phyloP scores from a whole-genome alignment of 2,113 vertebrate species.

The Genyomyrus donnyi region DNA sequence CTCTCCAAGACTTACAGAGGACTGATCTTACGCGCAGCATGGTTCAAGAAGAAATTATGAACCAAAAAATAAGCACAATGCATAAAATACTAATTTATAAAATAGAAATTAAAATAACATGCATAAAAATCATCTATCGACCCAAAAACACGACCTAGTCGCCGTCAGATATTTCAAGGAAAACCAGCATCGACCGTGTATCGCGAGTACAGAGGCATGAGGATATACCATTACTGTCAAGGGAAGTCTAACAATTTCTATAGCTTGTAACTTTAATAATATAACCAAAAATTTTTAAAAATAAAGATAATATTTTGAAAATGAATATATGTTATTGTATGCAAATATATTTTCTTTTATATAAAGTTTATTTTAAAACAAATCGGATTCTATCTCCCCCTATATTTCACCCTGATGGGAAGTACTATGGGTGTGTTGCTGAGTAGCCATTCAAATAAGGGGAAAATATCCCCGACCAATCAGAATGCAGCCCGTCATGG shows the following conservation, averaged over 20 bases:
- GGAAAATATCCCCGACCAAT: conserved; percentile 38
- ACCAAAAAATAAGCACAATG: background rate
- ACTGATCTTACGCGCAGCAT: conserved; percentile 47
- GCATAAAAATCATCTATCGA: background rate
- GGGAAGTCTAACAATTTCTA: background rate
- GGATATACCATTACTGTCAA: conserved; percentile 15
- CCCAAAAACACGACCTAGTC: too few species aligned
- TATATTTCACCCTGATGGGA: conserved; percentile 27
- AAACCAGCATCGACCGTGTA: background rate
- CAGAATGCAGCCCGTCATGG: conserved; percentile 24
- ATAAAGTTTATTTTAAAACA: background rate
- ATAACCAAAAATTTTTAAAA: background rate
- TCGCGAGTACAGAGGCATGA: conserved; percentile 2
- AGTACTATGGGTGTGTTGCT: conserved; percentile 34
- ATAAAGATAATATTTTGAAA: background rate
- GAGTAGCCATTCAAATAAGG: conserved; percentile 42
- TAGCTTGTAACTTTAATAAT: background rate
- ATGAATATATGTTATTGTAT: background rate
- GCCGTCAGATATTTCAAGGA: background rate
- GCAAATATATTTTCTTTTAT: background rate
- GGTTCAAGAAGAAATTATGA: background rate
- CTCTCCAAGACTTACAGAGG: conserved; percentile 42
- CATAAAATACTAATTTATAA: background rate
- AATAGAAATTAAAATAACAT: background rate
- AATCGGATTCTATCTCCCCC: background rate